These are phyloP conservation scores for Dinoponera quadriceps DNA, from an alignment of 1,140 invertebrate species.

Conservation along the genomic window DNA sequence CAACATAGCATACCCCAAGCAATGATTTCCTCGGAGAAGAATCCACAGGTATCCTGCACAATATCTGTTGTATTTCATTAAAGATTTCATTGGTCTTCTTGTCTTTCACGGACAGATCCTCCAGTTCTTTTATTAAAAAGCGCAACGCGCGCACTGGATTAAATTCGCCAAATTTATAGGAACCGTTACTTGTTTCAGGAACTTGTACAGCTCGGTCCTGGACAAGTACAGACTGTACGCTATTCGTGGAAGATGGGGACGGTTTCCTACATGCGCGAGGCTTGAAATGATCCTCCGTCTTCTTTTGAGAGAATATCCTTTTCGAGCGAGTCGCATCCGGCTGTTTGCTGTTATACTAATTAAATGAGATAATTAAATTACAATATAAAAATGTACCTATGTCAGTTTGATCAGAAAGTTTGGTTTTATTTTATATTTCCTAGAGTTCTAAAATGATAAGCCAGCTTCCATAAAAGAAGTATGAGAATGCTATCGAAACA, in stretches of 20 bases:
- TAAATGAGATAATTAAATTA: conserved; percentile 1
- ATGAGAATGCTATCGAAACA: background rate
- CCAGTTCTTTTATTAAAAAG: conserved; percentile 74
- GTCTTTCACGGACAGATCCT: conserved; percentile 68
- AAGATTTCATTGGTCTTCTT: conserved; percentile 70
- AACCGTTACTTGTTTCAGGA: conserved; percentile 62
- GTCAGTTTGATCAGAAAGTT: background rate
- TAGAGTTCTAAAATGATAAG: no score
- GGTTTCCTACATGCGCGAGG: conserved; percentile 37
- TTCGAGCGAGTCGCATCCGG: conserved; percentile 61
- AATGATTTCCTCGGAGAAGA: conserved; percentile 32
- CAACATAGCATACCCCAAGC: conserved; percentile 48
- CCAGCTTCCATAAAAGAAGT: background rate
- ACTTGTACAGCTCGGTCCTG: conserved; percentile 72
- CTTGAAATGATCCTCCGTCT: conserved; percentile 42
- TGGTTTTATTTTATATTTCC: no score
- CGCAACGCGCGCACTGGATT: conserved; percentile 72
- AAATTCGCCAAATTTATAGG: conserved; percentile 62
- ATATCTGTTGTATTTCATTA: conserved; percentile 71
- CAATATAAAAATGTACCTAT: background rate
- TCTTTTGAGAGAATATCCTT: conserved; percentile 55
- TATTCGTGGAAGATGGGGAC: conserved; percentile 60
- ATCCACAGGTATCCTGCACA: conserved; percentile 67
- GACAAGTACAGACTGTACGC: conserved; percentile 66
- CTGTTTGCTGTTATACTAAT: conserved; percentile 54